Percentiles rank a stretch among this genome's conserved stretches.
Conservation (phyloP, 2,888 invertebrate species). For the Hemithea aestivaria region DNA sequence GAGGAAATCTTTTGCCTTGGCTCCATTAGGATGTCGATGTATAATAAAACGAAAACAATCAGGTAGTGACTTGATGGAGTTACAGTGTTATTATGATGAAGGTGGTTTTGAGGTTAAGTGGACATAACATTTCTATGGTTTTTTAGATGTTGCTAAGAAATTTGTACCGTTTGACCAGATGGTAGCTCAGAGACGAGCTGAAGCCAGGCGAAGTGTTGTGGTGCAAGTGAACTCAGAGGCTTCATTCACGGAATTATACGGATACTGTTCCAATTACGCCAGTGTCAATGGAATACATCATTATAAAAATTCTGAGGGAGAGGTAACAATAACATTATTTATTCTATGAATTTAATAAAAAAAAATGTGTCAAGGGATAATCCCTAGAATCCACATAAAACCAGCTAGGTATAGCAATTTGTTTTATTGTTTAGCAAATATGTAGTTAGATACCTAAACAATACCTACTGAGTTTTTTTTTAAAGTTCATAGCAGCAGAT, state of each 20-base stretch:
- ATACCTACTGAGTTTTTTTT: too few species aligned
- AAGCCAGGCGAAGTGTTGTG: constrained; percentile 85
- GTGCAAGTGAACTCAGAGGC: constrained; percentile 87
- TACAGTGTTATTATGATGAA: constrained; percentile 26
- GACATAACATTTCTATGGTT: constrained; percentile 1
- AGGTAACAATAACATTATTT: constrained; percentile 44
- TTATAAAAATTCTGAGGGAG: constrained; percentile 73
- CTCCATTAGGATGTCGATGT: constrained; percentile 46
- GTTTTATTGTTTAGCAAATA: too few species aligned
- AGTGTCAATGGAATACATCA: constrained; percentile 82
- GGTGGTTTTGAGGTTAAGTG: constrained; percentile 59
- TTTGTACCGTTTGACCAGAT: constrained; percentile 78
- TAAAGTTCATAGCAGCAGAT: too few species aligned
- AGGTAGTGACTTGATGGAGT: constrained; percentile 39
- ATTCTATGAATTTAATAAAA: too few species aligned
- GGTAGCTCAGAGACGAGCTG: constrained; percentile 76
- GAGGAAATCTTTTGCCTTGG: constrained; percentile 44
- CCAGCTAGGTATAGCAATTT: too few species aligned
- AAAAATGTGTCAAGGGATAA: too few species aligned
- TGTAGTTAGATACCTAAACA: too few species aligned
- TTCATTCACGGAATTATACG: constrained; percentile 82
- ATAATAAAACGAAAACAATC: constrained; percentile 48
- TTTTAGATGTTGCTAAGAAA: constrained; percentile 33
- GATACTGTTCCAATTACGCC: constrained; percentile 84
- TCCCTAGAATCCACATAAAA: too few species aligned